These are phyloP conservation scores for Asteroscopus sphinx DNA, from an alignment of 2,888 invertebrate species.

Conservation along the genomic window DNA sequence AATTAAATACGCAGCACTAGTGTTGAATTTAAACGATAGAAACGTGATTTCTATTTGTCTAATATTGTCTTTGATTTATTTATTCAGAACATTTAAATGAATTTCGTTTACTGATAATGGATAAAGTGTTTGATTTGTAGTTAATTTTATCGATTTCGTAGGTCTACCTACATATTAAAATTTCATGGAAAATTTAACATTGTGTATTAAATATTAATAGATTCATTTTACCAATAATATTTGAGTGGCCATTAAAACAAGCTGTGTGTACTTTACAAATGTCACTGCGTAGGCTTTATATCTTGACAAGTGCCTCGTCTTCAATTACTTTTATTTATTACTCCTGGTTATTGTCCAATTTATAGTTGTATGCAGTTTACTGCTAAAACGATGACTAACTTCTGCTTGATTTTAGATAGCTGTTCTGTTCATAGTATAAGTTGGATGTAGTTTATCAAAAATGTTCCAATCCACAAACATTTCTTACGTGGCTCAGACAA, in stretches of 20 bases:
- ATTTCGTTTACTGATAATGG: slow-evolving; percentile 28
- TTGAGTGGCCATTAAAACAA: neutral
- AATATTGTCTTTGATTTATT: slow-evolving; percentile 42
- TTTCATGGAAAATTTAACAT: too few relatives aligned
- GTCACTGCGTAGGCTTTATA: slow-evolving; percentile 26
- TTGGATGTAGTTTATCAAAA: too few relatives aligned
- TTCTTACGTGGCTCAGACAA: too few relatives aligned
- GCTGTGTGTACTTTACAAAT: slow-evolving; percentile 15
- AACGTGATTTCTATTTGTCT: slow-evolving; percentile 52
- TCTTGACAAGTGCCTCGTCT: slow-evolving; percentile 7
- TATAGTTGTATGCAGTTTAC: slow-evolving; percentile 8
- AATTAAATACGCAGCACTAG: slow-evolving; percentile 67
- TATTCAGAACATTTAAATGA: slow-evolving; percentile 29
- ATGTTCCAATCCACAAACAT: too few relatives aligned
- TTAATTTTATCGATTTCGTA: slow-evolving; percentile 6
- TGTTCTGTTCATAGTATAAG: neutral
- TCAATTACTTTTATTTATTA: slow-evolving; percentile 32
- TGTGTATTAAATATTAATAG: slow-evolving; percentile 1
- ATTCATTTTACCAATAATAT: neutral
- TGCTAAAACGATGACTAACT: neutral
- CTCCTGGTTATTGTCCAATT: slow-evolving; percentile 11
- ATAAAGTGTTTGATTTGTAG: slow-evolving; percentile 27
- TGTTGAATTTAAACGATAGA: slow-evolving; percentile 37
- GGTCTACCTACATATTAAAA: too few relatives aligned
- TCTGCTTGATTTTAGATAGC: neutral